Conservation (phyloP, 2,113 vertebrate species). For the Phyllopteryx taeniolatus region DNA sequence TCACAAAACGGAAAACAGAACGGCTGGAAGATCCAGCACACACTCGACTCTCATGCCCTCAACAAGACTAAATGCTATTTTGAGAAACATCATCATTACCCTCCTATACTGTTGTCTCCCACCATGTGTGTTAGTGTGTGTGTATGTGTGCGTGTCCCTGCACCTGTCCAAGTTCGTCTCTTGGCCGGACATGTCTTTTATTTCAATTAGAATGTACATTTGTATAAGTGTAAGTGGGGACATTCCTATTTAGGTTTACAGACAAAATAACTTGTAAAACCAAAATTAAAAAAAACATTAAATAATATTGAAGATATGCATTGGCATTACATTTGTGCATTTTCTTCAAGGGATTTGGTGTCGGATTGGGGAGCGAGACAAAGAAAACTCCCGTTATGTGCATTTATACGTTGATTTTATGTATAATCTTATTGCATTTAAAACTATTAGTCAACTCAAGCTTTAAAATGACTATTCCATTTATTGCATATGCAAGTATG, state of each 20-base stretch:
- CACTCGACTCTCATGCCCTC: constrained; percentile 14
- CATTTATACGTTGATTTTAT: neutral
- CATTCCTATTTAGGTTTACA: neutral
- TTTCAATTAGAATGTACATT: constrained; percentile 26
- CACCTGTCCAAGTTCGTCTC: constrained; percentile 57
- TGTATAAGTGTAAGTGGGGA: neutral
- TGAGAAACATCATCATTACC: constrained; percentile 53
- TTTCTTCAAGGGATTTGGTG: too few relatives aligned
- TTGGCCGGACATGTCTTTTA: constrained; percentile 9
- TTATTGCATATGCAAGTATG: too few relatives aligned
- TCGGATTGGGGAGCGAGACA: too few relatives aligned
- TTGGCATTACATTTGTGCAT: too few relatives aligned
- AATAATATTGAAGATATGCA: too few relatives aligned
- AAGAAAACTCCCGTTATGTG: neutral
- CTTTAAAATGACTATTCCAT: too few relatives aligned
- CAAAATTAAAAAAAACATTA: neutral
- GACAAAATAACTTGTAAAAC: neutral
- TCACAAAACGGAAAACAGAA: constrained; percentile 20
- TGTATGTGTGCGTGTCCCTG: constrained; percentile 30
- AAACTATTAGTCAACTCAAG: too few relatives aligned
- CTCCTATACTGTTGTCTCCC: constrained; percentile 49
- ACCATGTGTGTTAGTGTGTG: constrained; percentile 29
- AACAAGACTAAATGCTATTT: constrained; percentile 59
- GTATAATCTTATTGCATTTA: too few relatives aligned
- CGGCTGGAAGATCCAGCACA: constrained; percentile 6